phyloP scores from a whole-genome alignment of 2,113 vertebrate genomes.

The Picathartes gymnocephalus region DNA sequence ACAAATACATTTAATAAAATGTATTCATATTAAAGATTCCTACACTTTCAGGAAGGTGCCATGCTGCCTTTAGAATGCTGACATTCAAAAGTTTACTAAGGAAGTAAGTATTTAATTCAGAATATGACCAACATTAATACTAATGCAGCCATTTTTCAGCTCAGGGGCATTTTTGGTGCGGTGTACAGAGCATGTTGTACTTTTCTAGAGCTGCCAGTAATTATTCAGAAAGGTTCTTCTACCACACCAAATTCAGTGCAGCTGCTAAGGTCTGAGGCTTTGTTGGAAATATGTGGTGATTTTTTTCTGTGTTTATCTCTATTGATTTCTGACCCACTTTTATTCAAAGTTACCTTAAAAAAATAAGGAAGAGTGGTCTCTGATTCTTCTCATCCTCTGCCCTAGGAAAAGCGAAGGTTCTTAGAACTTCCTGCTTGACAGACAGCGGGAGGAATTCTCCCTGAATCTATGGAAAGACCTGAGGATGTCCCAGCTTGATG shows the following conservation, averaged over 20 bases:
- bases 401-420: neutral
- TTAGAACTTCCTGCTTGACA: neutral
- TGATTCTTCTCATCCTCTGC: neutral
- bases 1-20: neutral
- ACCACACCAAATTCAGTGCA: neutral
- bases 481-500: neutral
- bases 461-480: neutral
- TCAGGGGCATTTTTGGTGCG: neutral
- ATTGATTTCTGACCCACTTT: neutral
- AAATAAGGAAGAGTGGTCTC: neutral
- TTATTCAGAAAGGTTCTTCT: constrained; percentile 13
- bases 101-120: neutral
- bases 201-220: neutral
- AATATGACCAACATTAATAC: neutral
- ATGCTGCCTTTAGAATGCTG: neutral
- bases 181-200: neutral
- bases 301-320: neutral
- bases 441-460: neutral
- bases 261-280: neutral
- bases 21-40: neutral
- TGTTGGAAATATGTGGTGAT: neutral
- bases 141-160: constrained; percentile 37
- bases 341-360: neutral
- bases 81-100: neutral
- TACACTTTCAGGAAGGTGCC: neutral